These are phyloP conservation scores for cat (Felis catus) DNA, from an alignment of 2,113 vertebrate species.

Conservation along the genomic window DNA sequence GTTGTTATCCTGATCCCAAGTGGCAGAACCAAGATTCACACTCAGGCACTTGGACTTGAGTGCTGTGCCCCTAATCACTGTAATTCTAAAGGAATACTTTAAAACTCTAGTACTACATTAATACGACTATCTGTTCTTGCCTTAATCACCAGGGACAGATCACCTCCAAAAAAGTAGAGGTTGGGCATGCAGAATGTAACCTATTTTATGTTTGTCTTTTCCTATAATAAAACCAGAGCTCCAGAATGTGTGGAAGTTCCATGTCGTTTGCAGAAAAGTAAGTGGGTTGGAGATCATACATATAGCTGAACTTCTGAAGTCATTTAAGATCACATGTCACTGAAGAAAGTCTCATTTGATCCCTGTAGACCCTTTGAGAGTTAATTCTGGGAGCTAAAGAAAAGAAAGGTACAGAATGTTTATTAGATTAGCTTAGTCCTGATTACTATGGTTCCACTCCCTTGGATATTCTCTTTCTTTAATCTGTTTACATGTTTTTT, in stretches of 20 bases:
- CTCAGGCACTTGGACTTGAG: background rate
- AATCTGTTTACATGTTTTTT: constrained; percentile 49
- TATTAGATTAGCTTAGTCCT: background rate
- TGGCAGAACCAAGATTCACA: background rate
- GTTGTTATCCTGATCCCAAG: background rate
- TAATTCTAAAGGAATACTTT: background rate
- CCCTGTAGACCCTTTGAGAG: background rate
- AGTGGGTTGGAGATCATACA: background rate
- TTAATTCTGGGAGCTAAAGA: constrained; percentile 42
- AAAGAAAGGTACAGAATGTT: background rate
- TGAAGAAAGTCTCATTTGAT: background rate
- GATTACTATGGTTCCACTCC: background rate
- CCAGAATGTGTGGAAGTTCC: background rate
- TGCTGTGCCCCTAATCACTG: background rate
- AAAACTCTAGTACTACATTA: too few relatives aligned
- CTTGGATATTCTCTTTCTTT: constrained; percentile 53
- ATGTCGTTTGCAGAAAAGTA: background rate
- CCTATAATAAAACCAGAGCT: background rate
- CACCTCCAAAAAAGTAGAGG: background rate
- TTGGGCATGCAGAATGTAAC: background rate
- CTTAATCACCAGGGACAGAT: background rate
- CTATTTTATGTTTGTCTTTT: background rate
- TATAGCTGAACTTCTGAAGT: background rate
- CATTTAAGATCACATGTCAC: background rate
- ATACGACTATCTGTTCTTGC: background rate